phyloP scores from a whole-genome alignment of 2,113 vertebrate species.

The Phalacrocorax carbo region DNA sequence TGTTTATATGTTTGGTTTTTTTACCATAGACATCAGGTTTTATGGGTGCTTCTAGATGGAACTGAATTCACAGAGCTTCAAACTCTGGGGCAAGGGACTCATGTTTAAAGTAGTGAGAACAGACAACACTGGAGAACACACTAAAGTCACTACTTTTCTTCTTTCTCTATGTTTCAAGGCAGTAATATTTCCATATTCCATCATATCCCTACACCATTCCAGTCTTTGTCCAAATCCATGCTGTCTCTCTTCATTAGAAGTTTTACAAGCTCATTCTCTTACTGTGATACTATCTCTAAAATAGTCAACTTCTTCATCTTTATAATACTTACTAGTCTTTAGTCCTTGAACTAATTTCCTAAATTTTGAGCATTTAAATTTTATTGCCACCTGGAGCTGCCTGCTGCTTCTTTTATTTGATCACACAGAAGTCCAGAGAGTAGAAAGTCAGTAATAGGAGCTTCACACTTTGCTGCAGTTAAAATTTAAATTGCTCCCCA shows the following conservation, averaged over 20 bases:
- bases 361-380: conserved; percentile 37
- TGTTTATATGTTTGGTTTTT: background rate
- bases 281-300: background rate
- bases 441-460: conserved; percentile 19
- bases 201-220: background rate
- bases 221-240: background rate
- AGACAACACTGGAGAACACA: background rate
- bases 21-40: background rate
- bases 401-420: conserved; percentile 39
- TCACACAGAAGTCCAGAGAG: background rate
- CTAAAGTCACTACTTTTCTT: background rate
- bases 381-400: conserved; percentile 25
- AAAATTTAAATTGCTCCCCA: conserved; percentile 38
- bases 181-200: background rate
- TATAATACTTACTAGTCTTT: background rate
- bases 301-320: background rate
- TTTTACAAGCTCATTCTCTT: background rate
- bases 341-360: conserved; percentile 48
- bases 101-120: background rate
- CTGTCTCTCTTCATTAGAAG: background rate
- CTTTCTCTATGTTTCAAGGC: background rate
- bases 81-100: background rate
- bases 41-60: background rate
- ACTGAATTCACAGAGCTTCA: background rate
- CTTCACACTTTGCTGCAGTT: conserved; percentile 14